phyloP scores from a whole-genome alignment of 1,140 invertebrate genomes.

The Brachionus rotundiformis region DNA sequence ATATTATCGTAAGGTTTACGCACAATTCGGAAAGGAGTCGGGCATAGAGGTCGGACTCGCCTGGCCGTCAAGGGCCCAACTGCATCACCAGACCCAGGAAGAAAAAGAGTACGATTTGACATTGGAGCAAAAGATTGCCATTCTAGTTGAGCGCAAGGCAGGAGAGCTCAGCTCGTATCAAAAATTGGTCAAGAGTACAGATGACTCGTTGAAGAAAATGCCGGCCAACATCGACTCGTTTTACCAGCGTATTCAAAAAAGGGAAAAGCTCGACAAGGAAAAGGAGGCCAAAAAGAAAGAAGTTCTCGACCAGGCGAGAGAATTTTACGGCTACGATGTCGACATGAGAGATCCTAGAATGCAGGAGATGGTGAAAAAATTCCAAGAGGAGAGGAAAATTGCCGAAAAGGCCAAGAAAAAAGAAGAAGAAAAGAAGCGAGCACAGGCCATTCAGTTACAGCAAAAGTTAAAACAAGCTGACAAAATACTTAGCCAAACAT shows the following conservation, averaged over 20 bases:
- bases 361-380: slow-evolving; percentile 47
- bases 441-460: neutral
- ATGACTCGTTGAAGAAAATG: slow-evolving; percentile 49
- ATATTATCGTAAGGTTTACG: neutral
- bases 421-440: slow-evolving; percentile 44
- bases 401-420: slow-evolving; percentile 45
- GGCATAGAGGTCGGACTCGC: neutral
- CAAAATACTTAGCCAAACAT: slow-evolving; percentile 5
- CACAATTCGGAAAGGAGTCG: slow-evolving; percentile 33
- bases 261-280: slow-evolving; percentile 31
- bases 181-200: slow-evolving; percentile 44
- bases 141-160: neutral
- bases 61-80: slow-evolving; percentile 2
- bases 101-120: slow-evolving; percentile 51
- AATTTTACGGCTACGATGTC: slow-evolving; percentile 51
- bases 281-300: slow-evolving; percentile 36
- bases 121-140: slow-evolving; percentile 24
- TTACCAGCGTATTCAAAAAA: neutral
- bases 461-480: slow-evolving; percentile 47
- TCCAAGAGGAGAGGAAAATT: slow-evolving; percentile 39
- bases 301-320: slow-evolving; percentile 26
- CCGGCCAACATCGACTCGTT: neutral
- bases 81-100: neutral
- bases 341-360: slow-evolving; percentile 41
- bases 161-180: neutral